Base-by-base conservation (phyloP, 2,797 vertebrate genomes). In the Australoheros facetus region DNA sequence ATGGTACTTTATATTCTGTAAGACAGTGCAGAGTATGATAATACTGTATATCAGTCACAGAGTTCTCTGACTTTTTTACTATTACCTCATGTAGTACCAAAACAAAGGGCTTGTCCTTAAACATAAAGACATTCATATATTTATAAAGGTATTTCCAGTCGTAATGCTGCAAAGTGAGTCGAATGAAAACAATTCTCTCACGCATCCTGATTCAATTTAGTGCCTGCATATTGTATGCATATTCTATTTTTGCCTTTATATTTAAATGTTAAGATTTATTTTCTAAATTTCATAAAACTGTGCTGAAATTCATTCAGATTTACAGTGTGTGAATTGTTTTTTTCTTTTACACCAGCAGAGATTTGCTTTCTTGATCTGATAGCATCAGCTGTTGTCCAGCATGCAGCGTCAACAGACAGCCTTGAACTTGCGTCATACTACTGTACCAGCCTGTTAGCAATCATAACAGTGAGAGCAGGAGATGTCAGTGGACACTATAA, bases 401-500 rank as follows among this genome's bases (percentile, higher is more conserved):
- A 60, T n/a, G 19, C n/a, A 48, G 2, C 55, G 54, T 3, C 10
- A 39, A 6, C 60, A 54, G 19, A 69, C 17, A 37, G 3, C 56
- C 37, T 17, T 45, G 23, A 10, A 48, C 23, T 48, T 14, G 5
- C 11, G 16, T 28, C 34, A 54, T 21, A n/a, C 57, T 28, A 39
- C 12, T 30, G 54, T 32, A 66, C 13, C 26, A 13, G 59, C 77
- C 9, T 54, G 75, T 85, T 83, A 81, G 42, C 78, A 62, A 30
- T 75, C 77, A 60, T 3, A 5, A 51, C 73, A 73, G 28, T 56
- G 45, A 53, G 74, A 72, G 64, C 62, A 9, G 51, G 66, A 58
- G 56, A 76, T 42, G 55, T 78, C 74, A 75, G 72, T 26, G 1
- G 77, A 73, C 66, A 3, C 53, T 16, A 55, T 90, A 84, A 89